Conservation (phyloP, 2,888 invertebrate species). For the Caenorhabditis becei region DNA sequence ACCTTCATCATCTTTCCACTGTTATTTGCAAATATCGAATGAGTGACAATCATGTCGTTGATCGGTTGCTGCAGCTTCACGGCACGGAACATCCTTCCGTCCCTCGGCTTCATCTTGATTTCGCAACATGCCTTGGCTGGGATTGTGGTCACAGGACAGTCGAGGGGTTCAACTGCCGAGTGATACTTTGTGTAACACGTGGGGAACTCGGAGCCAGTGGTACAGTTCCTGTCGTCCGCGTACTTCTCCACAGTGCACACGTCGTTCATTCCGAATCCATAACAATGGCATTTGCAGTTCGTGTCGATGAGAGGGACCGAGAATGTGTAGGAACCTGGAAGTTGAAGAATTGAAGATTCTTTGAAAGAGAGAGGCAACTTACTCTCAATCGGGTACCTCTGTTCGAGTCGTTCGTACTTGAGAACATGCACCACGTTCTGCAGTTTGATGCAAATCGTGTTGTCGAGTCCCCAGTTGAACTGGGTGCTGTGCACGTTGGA, state of each 20-base stretch:
- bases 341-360: neutral
- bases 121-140: conserved; percentile 62
- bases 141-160: conserved; percentile 56
- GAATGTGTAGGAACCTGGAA: conserved; percentile 58
- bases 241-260: conserved; percentile 59
- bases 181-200: conserved; percentile 63
- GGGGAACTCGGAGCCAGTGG: conserved; percentile 46
- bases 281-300: conserved; percentile 60
- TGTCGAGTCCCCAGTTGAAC: conserved; percentile 59
- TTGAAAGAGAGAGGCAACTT: neutral
- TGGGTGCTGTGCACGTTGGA: conserved; percentile 55
- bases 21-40: conserved; percentile 58
- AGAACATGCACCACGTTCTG: conserved; percentile 61
- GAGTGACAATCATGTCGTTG: conserved; percentile 50
- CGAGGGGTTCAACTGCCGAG: conserved; percentile 49
- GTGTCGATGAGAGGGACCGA: conserved; percentile 60
- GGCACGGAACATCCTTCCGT: conserved; percentile 52
- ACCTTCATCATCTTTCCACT: conserved; percentile 56
- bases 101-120: conserved; percentile 52
- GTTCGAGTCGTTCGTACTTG: conserved; percentile 58
- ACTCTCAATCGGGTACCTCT: conserved; percentile 62
- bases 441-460: conserved; percentile 57
- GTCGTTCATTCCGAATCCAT: conserved; percentile 49
- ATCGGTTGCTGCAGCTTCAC: conserved; percentile 58
- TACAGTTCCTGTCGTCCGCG: conserved; percentile 59